These are phyloP conservation scores for Sinocyclocheilus grahami DNA, from an alignment of 2,113 vertebrate genomes.

Conservation along the genomic window DNA sequence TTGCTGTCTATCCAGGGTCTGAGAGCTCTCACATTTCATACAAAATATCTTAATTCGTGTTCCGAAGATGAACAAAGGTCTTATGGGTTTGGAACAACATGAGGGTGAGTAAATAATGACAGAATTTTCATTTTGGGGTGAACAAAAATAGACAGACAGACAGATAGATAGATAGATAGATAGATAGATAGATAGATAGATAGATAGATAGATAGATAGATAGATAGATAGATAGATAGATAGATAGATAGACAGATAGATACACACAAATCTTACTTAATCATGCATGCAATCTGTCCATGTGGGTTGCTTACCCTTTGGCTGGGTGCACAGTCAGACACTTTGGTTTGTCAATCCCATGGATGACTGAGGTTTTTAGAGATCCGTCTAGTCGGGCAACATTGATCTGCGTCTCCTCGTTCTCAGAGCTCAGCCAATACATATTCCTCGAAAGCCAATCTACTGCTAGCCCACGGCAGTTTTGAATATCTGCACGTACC, in stretches of 20 bases:
- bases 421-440: constrained; percentile 98
- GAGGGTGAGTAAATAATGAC: no score
- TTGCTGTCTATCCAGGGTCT: no score
- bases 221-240: neutral
- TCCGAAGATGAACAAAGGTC: no score
- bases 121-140: no score
- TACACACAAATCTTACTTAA: neutral
- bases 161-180: neutral
- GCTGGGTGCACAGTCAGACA: constrained; percentile 93
- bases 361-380: constrained; percentile 96
- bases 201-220: no score
- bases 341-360: constrained; percentile 96
- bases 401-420: constrained; percentile 98
- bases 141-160: neutral
- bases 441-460: constrained; percentile 98
- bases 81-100: no score
- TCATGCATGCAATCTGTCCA: constrained; percentile 46
- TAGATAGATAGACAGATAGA: neutral
- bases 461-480: constrained; percentile 91
- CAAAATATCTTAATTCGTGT: no score
- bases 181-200: neutral
- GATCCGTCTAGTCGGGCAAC: constrained; percentile 95
- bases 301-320: constrained; percentile 88
- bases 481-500: constrained; percentile 87
- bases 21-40: no score